These are phyloP conservation scores for Ataeniobius toweri DNA, from an alignment of 2,797 vertebrate species.

Conservation along the genomic window DNA sequence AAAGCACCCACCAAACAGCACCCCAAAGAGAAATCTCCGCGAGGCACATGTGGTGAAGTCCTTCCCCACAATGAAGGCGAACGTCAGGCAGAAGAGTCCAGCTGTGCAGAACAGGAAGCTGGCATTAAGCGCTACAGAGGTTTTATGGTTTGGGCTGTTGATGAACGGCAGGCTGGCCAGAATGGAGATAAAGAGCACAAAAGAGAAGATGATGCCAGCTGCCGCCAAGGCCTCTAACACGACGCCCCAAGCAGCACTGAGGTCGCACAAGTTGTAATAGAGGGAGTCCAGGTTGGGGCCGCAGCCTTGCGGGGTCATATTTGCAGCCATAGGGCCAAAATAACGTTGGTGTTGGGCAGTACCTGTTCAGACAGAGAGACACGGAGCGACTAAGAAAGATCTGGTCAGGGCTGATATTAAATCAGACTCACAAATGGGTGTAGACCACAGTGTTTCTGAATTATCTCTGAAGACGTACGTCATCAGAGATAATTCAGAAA, in stretches of 20 bases:
- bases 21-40: conserved; percentile 91
- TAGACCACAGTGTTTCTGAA: background rate
- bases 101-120: conserved; percentile 85
- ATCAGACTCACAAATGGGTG: conserved; percentile 30
- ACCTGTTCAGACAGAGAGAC: conserved; percentile 43
- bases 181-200: conserved; percentile 86
- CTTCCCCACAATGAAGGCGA: conserved; percentile 88
- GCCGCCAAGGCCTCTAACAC: conserved; percentile 87
- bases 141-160: conserved; percentile 77
- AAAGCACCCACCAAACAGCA: conserved; percentile 91
- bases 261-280: conserved; percentile 92
- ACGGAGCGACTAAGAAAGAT: conserved; percentile 23
- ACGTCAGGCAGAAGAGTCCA: conserved; percentile 92
- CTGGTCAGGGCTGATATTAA: background rate
- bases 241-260: conserved; percentile 85
- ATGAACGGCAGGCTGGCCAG: conserved; percentile 90
- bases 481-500: background rate
- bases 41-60: conserved; percentile 90
- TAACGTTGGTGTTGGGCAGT: conserved; percentile 52
- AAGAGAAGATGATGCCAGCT: conserved; percentile 80
- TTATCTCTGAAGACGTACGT: conserved; percentile 29
- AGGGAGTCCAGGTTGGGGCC: conserved; percentile 80
- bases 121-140: conserved; percentile 81
- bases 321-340: conserved; percentile 37
- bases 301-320: conserved; percentile 78